A percentile compares a stretch with the other conserved stretches of the same genome.
Evolutionary conservation across 2,797 vertebrate species (phyloP).

Genomic region (Mionectes olivaceus): DNA sequence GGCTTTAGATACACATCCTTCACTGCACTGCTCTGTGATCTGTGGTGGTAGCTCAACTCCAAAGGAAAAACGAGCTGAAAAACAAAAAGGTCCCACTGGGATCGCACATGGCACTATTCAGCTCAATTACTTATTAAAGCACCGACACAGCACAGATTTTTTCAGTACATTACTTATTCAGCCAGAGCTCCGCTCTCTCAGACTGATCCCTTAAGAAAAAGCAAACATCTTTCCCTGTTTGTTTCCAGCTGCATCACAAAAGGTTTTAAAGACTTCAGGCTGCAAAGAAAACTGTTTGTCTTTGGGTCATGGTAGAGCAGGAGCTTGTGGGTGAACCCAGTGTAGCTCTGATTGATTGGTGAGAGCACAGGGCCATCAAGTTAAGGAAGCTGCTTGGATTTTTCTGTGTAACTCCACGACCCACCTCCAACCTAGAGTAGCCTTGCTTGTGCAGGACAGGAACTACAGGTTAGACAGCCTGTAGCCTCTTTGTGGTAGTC

Average conservation of each 20-base stretch:
- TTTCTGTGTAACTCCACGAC: background rate
- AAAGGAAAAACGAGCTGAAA: constrained; percentile 51
- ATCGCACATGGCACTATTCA: background rate
- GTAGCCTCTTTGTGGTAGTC: background rate
- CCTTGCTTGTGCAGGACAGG: background rate
- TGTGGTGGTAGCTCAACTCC: constrained; percentile 13
- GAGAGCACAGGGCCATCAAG: background rate
- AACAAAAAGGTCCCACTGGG: constrained; percentile 55
- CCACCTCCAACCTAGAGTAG: background rate
- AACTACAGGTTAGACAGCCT: background rate
- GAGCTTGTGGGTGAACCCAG: constrained; percentile 41
- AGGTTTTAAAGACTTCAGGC: constrained; percentile 56
- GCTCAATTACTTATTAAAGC: constrained; percentile 69
- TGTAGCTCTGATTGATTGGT: constrained; percentile 19
- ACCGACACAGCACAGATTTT: constrained; percentile 8
- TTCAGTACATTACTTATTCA: constrained; percentile 61
- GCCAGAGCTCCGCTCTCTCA: constrained; percentile 38
- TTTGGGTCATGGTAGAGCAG: background rate
- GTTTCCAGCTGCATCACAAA: constrained; percentile 62
- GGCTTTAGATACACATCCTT: constrained; percentile 7
- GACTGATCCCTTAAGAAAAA: constrained; percentile 69
- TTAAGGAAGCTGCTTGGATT: background rate
- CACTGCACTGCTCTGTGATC: constrained; percentile 1
- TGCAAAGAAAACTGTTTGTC: constrained; percentile 65
- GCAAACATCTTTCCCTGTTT: constrained; percentile 57